phyloP scores from a whole-genome alignment of 2,888 invertebrate species.

The Catotricha subobsoleta region DNA sequence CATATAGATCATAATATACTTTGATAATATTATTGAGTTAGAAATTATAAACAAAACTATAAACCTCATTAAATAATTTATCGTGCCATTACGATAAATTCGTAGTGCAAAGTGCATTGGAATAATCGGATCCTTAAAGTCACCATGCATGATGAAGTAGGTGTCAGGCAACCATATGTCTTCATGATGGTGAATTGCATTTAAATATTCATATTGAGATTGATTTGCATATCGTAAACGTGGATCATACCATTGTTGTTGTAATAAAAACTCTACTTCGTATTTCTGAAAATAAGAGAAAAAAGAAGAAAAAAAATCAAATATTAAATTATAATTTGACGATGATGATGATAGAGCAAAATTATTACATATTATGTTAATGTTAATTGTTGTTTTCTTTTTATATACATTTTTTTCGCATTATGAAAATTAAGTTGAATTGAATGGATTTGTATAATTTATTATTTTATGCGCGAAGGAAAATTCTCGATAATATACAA shows the following conservation, averaged over 20 bases:
- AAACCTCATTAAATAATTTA: slow-evolving; percentile 84
- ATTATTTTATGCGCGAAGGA: no score
- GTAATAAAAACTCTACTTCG: slow-evolving; percentile 85
- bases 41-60: no score
- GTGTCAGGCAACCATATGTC: slow-evolving; percentile 89
- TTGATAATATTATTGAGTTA: no score
- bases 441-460: no score
- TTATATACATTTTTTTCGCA: no score
- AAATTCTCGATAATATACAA: no score
- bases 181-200: slow-evolving; percentile 84
- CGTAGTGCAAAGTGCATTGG: slow-evolving; percentile 85
- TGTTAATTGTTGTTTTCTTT: no score
- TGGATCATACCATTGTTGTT: slow-evolving; percentile 87
- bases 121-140: slow-evolving; percentile 85
- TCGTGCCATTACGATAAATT: slow-evolving; percentile 83
- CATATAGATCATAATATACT: no score
- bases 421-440: no score
- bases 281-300: slow-evolving; percentile 55
- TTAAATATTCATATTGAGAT: slow-evolving; percentile 71
- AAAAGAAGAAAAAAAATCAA: slow-evolving; percentile 3
- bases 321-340: not conserved
- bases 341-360: no score
- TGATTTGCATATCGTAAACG: slow-evolving; percentile 75
- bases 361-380: no score
- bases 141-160: slow-evolving; percentile 92